These are phyloP conservation scores for Cheirogaleus major DNA, from an alignment of 2,797 vertebrate species.

Conservation along the genomic window DNA sequence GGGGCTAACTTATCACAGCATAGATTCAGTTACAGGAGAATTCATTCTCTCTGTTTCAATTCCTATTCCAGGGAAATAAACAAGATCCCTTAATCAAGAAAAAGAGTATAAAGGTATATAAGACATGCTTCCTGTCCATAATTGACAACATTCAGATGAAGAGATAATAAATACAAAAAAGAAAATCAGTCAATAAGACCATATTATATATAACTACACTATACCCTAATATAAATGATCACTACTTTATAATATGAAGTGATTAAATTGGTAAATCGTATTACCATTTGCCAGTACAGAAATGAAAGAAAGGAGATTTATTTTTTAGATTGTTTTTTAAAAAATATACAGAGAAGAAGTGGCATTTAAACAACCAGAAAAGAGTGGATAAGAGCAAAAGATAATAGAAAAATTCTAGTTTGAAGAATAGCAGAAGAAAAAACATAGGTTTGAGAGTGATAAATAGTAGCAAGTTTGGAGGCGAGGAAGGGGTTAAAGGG, in stretches of 20 bases:
- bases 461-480: not conserved
- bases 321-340: not conserved
- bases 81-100: not conserved
- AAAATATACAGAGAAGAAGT: not conserved
- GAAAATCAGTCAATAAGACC: not conserved
- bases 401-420: not conserved
- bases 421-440: not conserved
- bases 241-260: not conserved
- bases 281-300: not conserved
- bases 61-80: constrained; percentile 3
- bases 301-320: not conserved
- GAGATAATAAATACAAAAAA: not conserved
- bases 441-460: not conserved
- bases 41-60: not conserved
- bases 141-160: not conserved
- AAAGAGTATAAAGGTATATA: not conserved
- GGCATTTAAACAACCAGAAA: not conserved
- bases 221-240: not conserved
- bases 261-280: not conserved
- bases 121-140: not conserved
- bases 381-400: not conserved
- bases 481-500: not conserved
- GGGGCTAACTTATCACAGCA: not conserved
- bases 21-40: not conserved
- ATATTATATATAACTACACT: not conserved